phyloP scores from a whole-genome alignment of 2,888 invertebrate species.

The Euplagia quadripunctaria region DNA sequence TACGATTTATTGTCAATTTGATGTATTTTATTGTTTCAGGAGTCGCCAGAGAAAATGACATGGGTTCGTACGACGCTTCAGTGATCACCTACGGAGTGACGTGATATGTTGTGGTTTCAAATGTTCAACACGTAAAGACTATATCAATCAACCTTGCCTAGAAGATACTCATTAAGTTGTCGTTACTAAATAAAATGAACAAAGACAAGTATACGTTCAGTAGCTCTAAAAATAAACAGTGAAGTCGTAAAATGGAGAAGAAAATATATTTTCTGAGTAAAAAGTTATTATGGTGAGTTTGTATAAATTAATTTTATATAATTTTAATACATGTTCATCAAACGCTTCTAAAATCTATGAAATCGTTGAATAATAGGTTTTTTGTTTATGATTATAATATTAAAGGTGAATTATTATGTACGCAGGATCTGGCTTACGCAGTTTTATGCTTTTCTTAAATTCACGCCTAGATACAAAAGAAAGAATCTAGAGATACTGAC shows the following conservation, averaged over 20 bases:
- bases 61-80: conserved; percentile 36
- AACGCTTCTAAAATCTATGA: conserved; percentile 11
- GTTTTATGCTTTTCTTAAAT: conserved; percentile 5
- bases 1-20: neutral
- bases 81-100: conserved; percentile 54
- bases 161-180: conserved; percentile 38
- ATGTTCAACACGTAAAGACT: conserved; percentile 23
- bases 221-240: conserved; percentile 53
- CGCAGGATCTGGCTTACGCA: conserved; percentile 5
- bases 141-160: conserved; percentile 30
- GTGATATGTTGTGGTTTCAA: conserved; percentile 38
- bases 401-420: conserved; percentile 4
- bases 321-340: neutral
- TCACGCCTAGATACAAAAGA: conserved; percentile 8
- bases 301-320: neutral
- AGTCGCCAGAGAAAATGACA: conserved; percentile 36
- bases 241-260: conserved; percentile 72
- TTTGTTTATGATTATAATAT: conserved; percentile 15
- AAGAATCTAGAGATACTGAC: conserved; percentile 7
- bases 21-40: conserved; percentile 57
- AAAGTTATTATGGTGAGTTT: conserved; percentile 71
- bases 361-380: conserved; percentile 13
- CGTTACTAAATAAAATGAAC: conserved; percentile 64
- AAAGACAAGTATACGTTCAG: conserved; percentile 54
- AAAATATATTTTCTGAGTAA: conserved; percentile 58